A percentile compares a stretch with the other conserved stretches of the same genome.
phyloP scores from a whole-genome alignment of 2,113 vertebrate genomes.

The Cranoglanis bouderius region DNA sequence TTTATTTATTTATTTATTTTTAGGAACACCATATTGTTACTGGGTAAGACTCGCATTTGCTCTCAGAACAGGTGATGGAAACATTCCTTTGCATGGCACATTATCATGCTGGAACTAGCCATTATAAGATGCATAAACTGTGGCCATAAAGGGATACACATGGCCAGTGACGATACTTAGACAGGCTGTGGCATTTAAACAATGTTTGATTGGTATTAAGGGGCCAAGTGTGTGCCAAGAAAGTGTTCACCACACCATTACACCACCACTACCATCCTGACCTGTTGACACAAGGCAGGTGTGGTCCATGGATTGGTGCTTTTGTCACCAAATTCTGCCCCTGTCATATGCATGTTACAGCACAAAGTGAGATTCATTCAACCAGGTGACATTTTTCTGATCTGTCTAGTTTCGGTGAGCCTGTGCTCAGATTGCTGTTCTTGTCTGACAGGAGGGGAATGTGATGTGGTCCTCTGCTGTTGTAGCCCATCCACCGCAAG shows the following conservation, averaged over 20 bases:
- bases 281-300: neutral
- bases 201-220: neutral
- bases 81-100: neutral
- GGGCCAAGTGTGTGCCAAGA: neutral
- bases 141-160: neutral
- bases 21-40: too few species aligned
- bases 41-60: too few species aligned
- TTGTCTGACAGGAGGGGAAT: neutral
- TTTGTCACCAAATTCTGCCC: neutral
- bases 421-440: neutral
- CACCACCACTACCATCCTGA: neutral
- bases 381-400: neutral
- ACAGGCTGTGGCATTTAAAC: neutral
- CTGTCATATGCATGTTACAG: neutral
- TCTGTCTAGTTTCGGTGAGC: neutral
- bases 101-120: neutral
- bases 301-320: neutral
- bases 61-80: too few species aligned
- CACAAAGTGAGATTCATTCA: neutral
- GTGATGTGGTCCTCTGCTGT: neutral
- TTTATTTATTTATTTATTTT: too few species aligned
- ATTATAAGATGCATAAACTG: neutral
- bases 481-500: neutral
- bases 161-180: neutral
- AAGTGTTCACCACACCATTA: neutral